Evolutionary conservation across 23 tunicate species (phyloP), one percentile per base, ranked within the genome.

Genomic region (Trididemnum clinides): DNA sequence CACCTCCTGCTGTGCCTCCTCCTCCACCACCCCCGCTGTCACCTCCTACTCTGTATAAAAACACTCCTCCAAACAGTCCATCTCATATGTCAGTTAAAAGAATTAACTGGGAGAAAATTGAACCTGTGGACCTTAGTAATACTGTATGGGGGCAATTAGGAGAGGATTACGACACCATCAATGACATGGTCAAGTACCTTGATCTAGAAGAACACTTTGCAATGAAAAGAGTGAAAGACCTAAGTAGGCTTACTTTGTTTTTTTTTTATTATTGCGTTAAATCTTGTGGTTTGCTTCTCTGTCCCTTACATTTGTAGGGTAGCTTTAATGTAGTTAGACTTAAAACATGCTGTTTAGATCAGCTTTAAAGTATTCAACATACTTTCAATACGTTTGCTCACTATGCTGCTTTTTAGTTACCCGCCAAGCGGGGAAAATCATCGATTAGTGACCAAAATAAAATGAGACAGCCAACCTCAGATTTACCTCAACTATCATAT

Each of bases 111-210:
- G 90, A 85, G 50, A 94, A 94, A 64, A 85, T 94, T 18, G 88
- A 94, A 18, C 88, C 88, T n/a, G 87, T 59, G 34, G 98, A 94
- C 66, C 50, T 94, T 5, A 71, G 87, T 19, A 65, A 87, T 57
- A 89, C 98, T 22, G 90, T 94, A 0, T 94, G 98, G 98, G 98
- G 98, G 1, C 92, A 88, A 38, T 64, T 93, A 19, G 97, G 88
- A 25, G 98, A 88, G 25, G 98, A 88, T 39, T 66, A 64, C 54
- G 97, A 92, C 23, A 93, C 87, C 0, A 81, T 93, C 0, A 93
- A 85, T 39, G 98, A 93, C 63, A 92, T 93, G 1, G 98, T 93
- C 35, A 88, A 88, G 58, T 93, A 93, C 54, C 49, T 93, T 19
- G 98, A 93, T 64, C 63, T 93, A 0, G 98, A 93, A 62, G 89